These are phyloP conservation scores for Ahaetulla prasina DNA, from an alignment of 2,113 vertebrate species.

Conservation along the genomic window DNA sequence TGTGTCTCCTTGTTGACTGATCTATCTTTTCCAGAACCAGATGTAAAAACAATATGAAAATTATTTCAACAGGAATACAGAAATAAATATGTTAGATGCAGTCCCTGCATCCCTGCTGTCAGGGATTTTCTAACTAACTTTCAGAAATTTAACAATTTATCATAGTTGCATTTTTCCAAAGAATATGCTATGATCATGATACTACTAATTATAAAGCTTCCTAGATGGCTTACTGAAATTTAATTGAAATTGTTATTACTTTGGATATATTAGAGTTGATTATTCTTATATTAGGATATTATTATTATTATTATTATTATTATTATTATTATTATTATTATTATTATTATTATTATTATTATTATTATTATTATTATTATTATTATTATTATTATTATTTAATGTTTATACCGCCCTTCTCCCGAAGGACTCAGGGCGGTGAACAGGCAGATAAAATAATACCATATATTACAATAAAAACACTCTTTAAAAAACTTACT, in stretches of 20 bases:
- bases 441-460: no score
- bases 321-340: no score
- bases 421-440: no score
- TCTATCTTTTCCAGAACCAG: neutral
- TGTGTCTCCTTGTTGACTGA: neutral
- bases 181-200: neutral
- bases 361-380: no score
- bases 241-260: neutral
- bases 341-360: no score
- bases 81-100: neutral
- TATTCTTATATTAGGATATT: neutral
- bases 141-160: neutral
- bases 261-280: neutral
- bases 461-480: no score
- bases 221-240: neutral
- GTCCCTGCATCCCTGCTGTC: neutral
- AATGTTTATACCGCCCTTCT: no score
- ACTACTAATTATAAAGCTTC: neutral
- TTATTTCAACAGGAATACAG: neutral
- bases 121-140: neutral
- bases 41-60: neutral
- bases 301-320: no score
- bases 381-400: no score
- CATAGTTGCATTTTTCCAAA: neutral
- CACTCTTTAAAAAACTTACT: no score